Percentiles rank a stretch among this genome's conserved stretches.
Evolutionary conservation across 2,797 vertebrate genomes (phyloP).

Genomic region (Stomatorhinus walkeri): DNA sequence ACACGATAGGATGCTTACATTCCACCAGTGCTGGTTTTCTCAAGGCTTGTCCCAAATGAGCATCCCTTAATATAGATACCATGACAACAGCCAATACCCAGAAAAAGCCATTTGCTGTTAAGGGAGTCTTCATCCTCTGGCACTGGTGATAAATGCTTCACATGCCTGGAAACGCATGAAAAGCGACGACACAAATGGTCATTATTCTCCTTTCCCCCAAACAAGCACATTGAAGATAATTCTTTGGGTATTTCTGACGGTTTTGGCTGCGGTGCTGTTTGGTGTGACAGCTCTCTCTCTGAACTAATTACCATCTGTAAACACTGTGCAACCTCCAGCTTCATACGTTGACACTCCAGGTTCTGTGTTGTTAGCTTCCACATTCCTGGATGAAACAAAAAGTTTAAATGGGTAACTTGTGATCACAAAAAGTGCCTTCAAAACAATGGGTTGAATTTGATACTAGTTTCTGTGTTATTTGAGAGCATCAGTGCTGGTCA

Average conservation of each 20-base stretch:
- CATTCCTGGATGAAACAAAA: not conserved
- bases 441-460: not conserved
- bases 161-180: not conserved
- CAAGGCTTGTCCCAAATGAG: not conserved
- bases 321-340: not conserved
- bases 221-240: not conserved
- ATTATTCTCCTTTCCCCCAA: not conserved
- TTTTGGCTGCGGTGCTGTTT: not conserved
- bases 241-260: not conserved
- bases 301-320: not conserved
- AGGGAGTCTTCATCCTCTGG: not conserved
- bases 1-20: not conserved
- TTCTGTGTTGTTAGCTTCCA: not conserved
- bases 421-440: not conserved
- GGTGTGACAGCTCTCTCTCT: not conserved
- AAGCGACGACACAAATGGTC: not conserved
- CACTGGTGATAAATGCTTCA: not conserved
- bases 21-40: not conserved
- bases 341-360: not conserved
- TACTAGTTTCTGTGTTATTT: not conserved
- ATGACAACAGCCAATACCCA: not conserved
- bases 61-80: not conserved
- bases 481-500: not conserved
- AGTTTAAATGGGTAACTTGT: not conserved
- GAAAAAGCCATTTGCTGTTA: not conserved